Percentiles rank a stretch among this genome's conserved stretches.
phyloP scores from a whole-genome alignment of 2,113 vertebrate species.

The Sphyrna mokarran region DNA sequence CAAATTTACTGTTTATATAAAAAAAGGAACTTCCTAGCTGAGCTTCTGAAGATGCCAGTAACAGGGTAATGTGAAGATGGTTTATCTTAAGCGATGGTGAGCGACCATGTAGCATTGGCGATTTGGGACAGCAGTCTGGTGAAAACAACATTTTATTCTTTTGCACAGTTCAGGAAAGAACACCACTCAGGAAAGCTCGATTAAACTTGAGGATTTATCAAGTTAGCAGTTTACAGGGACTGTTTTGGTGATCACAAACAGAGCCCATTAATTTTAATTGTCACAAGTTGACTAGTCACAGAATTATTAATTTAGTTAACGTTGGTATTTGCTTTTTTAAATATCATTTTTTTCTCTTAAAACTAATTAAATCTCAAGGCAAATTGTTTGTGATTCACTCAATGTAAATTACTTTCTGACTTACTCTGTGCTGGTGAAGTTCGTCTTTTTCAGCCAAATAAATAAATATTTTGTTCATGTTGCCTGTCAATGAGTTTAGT shows the following conservation, averaged over 20 bases:
- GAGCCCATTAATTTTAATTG: background rate
- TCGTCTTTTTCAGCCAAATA: background rate
- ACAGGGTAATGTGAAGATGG: background rate
- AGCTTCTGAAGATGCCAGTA: background rate
- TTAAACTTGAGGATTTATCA: background rate
- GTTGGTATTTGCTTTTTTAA: background rate
- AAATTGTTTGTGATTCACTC: background rate
- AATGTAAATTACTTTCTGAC: background rate
- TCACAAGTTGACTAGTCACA: background rate
- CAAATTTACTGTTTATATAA: constrained; percentile 23
- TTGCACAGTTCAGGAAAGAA: background rate
- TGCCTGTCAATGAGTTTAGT: background rate
- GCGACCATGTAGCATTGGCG: background rate
- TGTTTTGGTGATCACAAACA: background rate
- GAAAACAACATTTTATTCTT: background rate
- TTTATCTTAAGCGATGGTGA: background rate
- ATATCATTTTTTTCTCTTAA: background rate
- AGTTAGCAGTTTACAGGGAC: background rate
- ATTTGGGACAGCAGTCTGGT: background rate
- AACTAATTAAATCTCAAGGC: background rate
- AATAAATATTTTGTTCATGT: background rate
- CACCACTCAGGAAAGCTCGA: background rate
- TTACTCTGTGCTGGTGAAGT: background rate
- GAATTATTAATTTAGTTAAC: background rate
- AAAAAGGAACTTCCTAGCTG: background rate